Base-by-base conservation (phyloP, 2,113 vertebrate species). In the Ictalurus furcatus region DNA sequence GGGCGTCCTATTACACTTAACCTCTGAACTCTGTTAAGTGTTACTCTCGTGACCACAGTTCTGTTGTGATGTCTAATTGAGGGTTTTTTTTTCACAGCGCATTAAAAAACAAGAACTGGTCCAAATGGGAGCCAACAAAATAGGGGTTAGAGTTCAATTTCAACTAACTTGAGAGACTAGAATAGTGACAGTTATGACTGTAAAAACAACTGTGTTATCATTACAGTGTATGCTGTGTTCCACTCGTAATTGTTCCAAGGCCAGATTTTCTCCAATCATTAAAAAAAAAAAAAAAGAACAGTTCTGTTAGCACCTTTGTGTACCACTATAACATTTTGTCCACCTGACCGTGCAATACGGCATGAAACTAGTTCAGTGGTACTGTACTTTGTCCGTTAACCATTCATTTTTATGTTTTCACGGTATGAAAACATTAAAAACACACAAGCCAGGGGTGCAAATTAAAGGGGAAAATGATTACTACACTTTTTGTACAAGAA, bases 1-100 rank as follows among this genome's bases (percentile, higher is more conserved):
- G 89, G 58, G 88, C 80, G 89, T 91, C 81, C 79, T 86, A 58
- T 90, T 86, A 79, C 90, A 86, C 90, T 92, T 92, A 90, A 92
- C 92, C 91, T 89, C 65, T 85, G 59, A 89, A 88, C 88, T 88
- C 40, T 2, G 73, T 88, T 54, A 88, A 87, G 82, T 82, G 85
- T 78, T 76, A 67, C 63, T 74, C 73, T 78, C 79, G 85, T 67
- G 87, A 88, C 59, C 37, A 44, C 25, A 6, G 85, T 74, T 52
- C 61, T 34, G 73, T 87, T 91, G 83, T 85, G 81, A 63, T 44
- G 58, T 84, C 34, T 63, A 63, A 84, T 84, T 84, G 58, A 63
- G 58, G 81, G 81, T 63, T 34, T 44, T 84, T 84, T 78, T 82
- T 30, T 71, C 14, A 52, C 17, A 34, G 44, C 28, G 71, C 34